Conservation (phyloP, 2,888 invertebrate genomes). For the Mythimna lalbum region DNA sequence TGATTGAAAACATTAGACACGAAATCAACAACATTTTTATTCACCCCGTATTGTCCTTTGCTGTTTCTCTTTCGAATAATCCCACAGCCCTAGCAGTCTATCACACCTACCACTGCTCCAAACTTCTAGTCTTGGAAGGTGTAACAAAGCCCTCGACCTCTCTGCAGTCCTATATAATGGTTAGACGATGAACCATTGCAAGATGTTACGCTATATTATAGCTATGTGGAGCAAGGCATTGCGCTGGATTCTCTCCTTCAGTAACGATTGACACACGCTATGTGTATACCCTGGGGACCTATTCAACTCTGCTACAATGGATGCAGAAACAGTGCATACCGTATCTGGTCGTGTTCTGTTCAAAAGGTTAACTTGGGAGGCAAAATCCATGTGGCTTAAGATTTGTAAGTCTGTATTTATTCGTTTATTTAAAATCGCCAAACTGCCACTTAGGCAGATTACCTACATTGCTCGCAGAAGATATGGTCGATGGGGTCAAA, state of each 20-base stretch:
- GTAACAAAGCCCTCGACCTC: background rate
- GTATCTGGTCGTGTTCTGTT: background rate
- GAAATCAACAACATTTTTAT: no score
- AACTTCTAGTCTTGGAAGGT: background rate
- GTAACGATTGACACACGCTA: conserved; percentile 20
- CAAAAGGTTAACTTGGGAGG: background rate
- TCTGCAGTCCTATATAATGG: background rate
- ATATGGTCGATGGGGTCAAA: no score
- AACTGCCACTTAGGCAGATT: no score
- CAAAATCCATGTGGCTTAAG: background rate
- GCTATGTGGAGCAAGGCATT: background rate
- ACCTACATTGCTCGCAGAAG: no score
- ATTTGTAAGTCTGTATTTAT: background rate
- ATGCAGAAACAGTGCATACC: conserved; percentile 4
- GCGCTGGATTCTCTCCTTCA: conserved; percentile 5
- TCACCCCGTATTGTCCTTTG: no score
- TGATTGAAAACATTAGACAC: no score
- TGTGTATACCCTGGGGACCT: conserved; percentile 13
- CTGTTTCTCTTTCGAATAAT: no score
- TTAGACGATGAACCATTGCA: background rate
- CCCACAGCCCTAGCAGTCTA: no score
- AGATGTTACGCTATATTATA: background rate
- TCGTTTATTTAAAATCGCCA: no score
- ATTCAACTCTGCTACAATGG: conserved; percentile 26
- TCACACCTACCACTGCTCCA: background rate